Percentiles rank a stretch among this genome's conserved stretches.
phyloP scores from a whole-genome alignment of 2,888 invertebrate genomes.

The Alloplasta piceator region DNA sequence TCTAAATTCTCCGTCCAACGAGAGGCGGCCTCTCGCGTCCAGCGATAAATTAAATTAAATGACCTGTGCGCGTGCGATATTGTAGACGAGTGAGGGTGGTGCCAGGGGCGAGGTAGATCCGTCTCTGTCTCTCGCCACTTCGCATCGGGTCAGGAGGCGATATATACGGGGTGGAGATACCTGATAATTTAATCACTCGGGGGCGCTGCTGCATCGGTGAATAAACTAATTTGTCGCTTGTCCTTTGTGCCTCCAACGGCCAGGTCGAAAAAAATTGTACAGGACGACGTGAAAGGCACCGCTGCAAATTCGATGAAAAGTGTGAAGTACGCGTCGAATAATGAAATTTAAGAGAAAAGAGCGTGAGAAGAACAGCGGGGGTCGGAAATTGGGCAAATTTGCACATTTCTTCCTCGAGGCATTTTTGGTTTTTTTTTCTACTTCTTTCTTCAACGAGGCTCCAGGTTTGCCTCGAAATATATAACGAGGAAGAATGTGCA shows the following conservation, averaged over 20 bases:
- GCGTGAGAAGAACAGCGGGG: not conserved
- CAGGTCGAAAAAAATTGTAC: slow-evolving; percentile 28
- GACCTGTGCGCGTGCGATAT: slow-evolving; percentile 65
- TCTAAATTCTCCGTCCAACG: no score
- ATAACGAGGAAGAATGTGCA: no score
- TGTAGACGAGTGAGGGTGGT: no score
- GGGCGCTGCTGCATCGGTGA: slow-evolving; percentile 65
- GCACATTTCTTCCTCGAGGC: not conserved
- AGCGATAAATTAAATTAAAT: slow-evolving; percentile 70
- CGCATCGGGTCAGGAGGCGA: not conserved
- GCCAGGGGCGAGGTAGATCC: not conserved
- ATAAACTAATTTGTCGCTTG: slow-evolving; percentile 72
- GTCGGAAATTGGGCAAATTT: slow-evolving; percentile 4
- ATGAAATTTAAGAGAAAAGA: not conserved
- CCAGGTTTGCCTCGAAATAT: no score
- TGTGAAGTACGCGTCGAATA: not conserved
- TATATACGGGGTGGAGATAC: slow-evolving; percentile 52
- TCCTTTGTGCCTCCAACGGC: slow-evolving; percentile 55
- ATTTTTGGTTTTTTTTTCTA: no score
- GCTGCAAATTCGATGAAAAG: slow-evolving; percentile 1
- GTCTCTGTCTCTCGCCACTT: not conserved
- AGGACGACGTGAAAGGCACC: not conserved
- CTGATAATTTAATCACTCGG: slow-evolving; percentile 71
- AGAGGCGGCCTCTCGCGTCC: not conserved
- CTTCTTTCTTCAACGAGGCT: no score